phyloP scores from a whole-genome alignment of 2,888 invertebrate species.

The Oeneis ivallda region DNA sequence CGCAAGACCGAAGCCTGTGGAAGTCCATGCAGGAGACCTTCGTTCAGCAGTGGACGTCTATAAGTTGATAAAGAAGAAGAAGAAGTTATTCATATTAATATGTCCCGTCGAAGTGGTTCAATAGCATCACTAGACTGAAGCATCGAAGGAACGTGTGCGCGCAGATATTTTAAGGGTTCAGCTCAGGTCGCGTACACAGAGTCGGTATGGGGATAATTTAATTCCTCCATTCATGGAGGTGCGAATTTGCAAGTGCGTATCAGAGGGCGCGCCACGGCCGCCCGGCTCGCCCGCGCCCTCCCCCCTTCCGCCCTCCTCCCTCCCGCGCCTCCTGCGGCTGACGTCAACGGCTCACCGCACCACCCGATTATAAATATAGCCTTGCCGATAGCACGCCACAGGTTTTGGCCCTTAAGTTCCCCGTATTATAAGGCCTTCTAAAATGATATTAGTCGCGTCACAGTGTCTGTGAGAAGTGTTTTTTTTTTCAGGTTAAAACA shows the following conservation, averaged over 20 bases:
- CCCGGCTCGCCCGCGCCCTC: slow-evolving; percentile 45
- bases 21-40: no score
- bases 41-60: no score
- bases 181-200: slow-evolving; percentile 63
- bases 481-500: no score
- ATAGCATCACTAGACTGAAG: slow-evolving; percentile 27
- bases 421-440: slow-evolving; percentile 33
- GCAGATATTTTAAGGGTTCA: slow-evolving; percentile 49
- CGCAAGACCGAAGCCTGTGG: no score
- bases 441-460: slow-evolving; percentile 23
- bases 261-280: slow-evolving; percentile 56
- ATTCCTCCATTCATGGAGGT: slow-evolving; percentile 78
- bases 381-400: slow-evolving; percentile 73
- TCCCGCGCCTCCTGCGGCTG: slow-evolving; percentile 55
- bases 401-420: slow-evolving; percentile 63
- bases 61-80: no score
- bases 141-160: slow-evolving; percentile 25
- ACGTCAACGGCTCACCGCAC: slow-evolving; percentile 74
- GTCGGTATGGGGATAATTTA: slow-evolving; percentile 67
- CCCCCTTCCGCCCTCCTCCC: slow-evolving; percentile 45
- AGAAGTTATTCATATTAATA: slow-evolving; percentile 5
- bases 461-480: neutral
- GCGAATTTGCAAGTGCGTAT: slow-evolving; percentile 79
- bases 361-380: slow-evolving; percentile 79
- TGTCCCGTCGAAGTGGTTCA: slow-evolving; percentile 25